Base-by-base conservation (phyloP, 2,113 vertebrate genomes). In the Alethe diademata region DNA sequence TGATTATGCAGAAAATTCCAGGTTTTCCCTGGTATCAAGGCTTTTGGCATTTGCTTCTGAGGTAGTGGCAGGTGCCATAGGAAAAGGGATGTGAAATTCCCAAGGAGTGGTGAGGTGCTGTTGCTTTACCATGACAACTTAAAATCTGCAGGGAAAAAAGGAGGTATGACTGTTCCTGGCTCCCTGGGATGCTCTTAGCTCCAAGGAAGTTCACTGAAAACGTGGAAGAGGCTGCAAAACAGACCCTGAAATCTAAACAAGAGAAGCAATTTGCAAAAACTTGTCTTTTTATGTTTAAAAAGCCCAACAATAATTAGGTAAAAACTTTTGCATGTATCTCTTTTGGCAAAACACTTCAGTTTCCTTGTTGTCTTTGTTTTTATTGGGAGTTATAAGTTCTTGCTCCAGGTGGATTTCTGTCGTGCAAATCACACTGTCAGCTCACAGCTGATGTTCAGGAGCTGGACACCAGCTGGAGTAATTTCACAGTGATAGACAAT, bases 101-200 rank as follows among this genome's bases (percentile, higher is more conserved):
- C 58, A 48, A 61, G 42, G 42, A 56, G 31, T 9, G 40, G 31
- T 12, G 57, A 57, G 82, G 6, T 45, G n/a, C 56, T 40, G 3
- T 22, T 56, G 38, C 57, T 69, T 72, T 69, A 48, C 19, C 5
- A 22, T 2, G 2, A 19, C 47, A 26, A 16, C 29, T 70, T 73
- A 18, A 60, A 75, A 78, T 70, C 74, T 75, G 22, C 36, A 28
- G 57, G 61, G 60, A 67, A 20, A 36, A 56, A 60, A 69, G 66
- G n/a, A 31, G 13, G 15, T 60, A 4, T 76, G 0, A 0, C 69
- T 4, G 0, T 81, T 72, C 31, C 43, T 90, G 73, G 11, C 38
- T 60, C 50, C 26, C 35, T 48, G 20, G 0, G 1, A 9, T 61
- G 54, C 50, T 62, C 62, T 74, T 50, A 64, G 20, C 45, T 31